A percentile compares a stretch with the other conserved stretches of the same genome.
Conservation (phyloP, 2,888 invertebrate genomes). For the Aromia moschata region DNA sequence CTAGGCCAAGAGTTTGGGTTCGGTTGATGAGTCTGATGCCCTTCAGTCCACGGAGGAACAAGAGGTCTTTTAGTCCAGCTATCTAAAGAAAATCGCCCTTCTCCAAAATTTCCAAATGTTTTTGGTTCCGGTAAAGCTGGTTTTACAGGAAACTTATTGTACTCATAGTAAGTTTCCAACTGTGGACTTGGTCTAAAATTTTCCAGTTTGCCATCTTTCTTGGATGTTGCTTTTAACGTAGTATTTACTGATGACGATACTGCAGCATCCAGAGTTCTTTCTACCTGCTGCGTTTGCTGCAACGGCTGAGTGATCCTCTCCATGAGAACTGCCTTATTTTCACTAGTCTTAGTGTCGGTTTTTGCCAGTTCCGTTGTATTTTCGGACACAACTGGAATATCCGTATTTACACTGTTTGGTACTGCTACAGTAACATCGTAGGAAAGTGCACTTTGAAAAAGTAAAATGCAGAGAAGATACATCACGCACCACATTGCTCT, state of each 20-base stretch:
- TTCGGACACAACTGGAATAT: constrained; percentile 2
- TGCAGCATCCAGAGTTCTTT: constrained; percentile 35
- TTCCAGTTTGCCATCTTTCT: constrained; percentile 15
- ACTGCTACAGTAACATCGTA: constrained; percentile 19
- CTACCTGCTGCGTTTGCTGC: constrained; percentile 36
- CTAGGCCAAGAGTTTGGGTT: background rate
- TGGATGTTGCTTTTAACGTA: background rate
- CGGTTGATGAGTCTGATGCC: constrained; percentile 1
- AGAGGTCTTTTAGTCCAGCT: constrained; percentile 5
- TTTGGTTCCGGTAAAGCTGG: constrained; percentile 30
- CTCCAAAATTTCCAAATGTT: constrained; percentile 6
- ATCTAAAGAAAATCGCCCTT: background rate
- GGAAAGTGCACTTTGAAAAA: constrained; percentile 11
- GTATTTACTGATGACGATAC: constrained; percentile 10
- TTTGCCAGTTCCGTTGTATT: constrained; percentile 3
- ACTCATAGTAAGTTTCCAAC: constrained; percentile 64
- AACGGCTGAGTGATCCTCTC: constrained; percentile 41
- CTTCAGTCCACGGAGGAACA: constrained; percentile 21
- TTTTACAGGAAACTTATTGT: constrained; percentile 59
- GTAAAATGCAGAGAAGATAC: constrained; percentile 23
- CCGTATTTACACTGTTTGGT: constrained; percentile 2
- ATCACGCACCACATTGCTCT: constrained; percentile 17
- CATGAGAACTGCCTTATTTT: constrained; percentile 19
- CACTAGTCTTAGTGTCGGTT: constrained; percentile 5
- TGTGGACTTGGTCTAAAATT: constrained; percentile 67